Evolutionary conservation across 2,797 vertebrate species (phyloP).

Genomic region (Amphiprion clarkii): DNA sequence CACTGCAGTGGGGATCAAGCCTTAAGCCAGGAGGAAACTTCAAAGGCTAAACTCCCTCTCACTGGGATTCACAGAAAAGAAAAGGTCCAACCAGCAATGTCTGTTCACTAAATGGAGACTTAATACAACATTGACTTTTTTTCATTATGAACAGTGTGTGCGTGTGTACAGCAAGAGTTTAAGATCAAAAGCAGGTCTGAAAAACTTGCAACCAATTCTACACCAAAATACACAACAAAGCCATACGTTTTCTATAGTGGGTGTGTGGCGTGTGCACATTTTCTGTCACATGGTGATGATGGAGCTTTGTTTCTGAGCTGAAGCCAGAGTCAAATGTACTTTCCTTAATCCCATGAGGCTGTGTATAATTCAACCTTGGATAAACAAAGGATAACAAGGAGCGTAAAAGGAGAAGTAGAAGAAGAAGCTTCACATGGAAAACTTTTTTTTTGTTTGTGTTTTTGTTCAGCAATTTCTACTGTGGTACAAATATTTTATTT

Average conservation of each 20-base stretch:
- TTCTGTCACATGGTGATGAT: constrained; percentile 44
- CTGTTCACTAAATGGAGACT: constrained; percentile 13
- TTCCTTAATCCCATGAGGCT: constrained; percentile 26
- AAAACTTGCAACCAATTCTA: constrained; percentile 49
- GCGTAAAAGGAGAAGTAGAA: no score
- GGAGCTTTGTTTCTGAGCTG: constrained; percentile 49
- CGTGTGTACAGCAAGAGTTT: constrained; percentile 34
- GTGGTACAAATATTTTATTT: neutral
- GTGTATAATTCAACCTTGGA: constrained; percentile 48
- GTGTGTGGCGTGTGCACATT: constrained; percentile 2
- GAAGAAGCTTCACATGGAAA: neutral
- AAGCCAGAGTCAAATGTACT: constrained; percentile 39
- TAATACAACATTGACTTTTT: constrained; percentile 19
- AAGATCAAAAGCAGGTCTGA: constrained; percentile 17
- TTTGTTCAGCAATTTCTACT: neutral
- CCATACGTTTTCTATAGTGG: neutral
- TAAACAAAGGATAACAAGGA: constrained; percentile 26
- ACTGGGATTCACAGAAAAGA: constrained; percentile 6
- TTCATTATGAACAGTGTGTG: constrained; percentile 10
- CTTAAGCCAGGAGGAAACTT: constrained; percentile 37
- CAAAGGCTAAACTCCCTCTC: constrained; percentile 19
- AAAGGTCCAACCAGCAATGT: neutral
- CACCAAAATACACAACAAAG: constrained; percentile 24
- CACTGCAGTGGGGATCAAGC: constrained; percentile 29
- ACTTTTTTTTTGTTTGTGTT: neutral